These are phyloP conservation scores for Rhyzopertha dominica DNA, from an alignment of 1,140 invertebrate genomes.

Conservation along the genomic window DNA sequence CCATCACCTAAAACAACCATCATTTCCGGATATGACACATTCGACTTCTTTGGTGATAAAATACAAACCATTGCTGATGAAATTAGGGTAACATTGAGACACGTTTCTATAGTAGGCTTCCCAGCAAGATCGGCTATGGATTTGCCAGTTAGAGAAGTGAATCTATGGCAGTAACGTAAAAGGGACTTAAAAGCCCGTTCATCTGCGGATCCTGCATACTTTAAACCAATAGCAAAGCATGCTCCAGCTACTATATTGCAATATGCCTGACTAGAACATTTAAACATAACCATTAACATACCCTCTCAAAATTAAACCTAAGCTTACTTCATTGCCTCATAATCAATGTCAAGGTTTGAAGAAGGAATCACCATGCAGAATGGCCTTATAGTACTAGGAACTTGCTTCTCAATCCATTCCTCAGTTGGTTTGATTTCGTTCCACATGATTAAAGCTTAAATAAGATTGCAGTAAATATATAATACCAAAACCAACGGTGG, in stretches of 20 bases:
- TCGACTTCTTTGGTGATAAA: slow-evolving; percentile 7
- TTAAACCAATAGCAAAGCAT: slow-evolving; percentile 88
- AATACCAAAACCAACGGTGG: no score
- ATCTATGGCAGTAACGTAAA: slow-evolving; percentile 61
- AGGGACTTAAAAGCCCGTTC: slow-evolving; percentile 73
- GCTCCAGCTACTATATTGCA: slow-evolving; percentile 93
- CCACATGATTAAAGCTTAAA: slow-evolving; percentile 72
- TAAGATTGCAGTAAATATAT: no score
- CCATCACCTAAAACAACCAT: slow-evolving; percentile 65
- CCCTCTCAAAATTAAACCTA: slow-evolving; percentile 14
- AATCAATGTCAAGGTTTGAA: slow-evolving; percentile 66
- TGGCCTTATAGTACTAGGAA: slow-evolving; percentile 69
- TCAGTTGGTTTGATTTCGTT: slow-evolving; percentile 72
- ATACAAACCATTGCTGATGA: slow-evolving; percentile 67
- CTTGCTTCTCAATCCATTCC: slow-evolving; percentile 81
- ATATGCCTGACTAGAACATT: slow-evolving; percentile 77
- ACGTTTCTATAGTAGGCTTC: slow-evolving; percentile 83
- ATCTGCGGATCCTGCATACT: slow-evolving; percentile 89
- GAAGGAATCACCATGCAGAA: slow-evolving; percentile 67
- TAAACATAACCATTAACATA: slow-evolving; percentile 3
- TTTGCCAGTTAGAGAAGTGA: slow-evolving; percentile 59
- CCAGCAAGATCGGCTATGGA: slow-evolving; percentile 82
- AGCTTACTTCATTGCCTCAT: slow-evolving; percentile 89
- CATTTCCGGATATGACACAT: slow-evolving; percentile 11
- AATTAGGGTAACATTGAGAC: slow-evolving; percentile 77